Conservation (phyloP, 2,797 vertebrate genomes). For the Spinibarbus caldwelli region DNA sequence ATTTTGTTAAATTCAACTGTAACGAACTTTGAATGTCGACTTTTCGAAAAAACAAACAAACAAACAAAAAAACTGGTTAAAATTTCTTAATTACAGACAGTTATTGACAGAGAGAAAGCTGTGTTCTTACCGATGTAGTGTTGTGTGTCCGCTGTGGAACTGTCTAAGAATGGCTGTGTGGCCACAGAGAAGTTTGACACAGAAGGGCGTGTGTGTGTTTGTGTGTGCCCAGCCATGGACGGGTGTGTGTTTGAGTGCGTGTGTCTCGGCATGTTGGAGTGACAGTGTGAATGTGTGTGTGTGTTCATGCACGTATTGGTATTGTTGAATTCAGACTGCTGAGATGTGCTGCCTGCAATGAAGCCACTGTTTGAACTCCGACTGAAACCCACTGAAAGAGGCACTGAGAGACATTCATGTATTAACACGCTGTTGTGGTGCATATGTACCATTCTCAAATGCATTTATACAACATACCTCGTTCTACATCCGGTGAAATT, state of each 20-base stretch:
- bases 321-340: conserved; percentile 25
- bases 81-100: not conserved
- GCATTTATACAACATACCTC: conserved; percentile 2
- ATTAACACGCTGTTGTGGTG: not conserved
- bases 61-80: no score
- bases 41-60: not conserved
- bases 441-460: not conserved
- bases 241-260: not conserved
- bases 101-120: not conserved
- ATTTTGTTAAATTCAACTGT: not conserved
- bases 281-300: conserved; percentile 3
- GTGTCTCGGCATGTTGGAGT: conserved; percentile 6
- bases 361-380: conserved; percentile 7
- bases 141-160: conserved; percentile 57
- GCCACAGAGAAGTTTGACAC: conserved; percentile 16
- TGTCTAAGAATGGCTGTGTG: conserved; percentile 12
- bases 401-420: not conserved
- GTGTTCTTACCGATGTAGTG: conserved; percentile 28
- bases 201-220: conserved; percentile 11
- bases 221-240: not conserved
- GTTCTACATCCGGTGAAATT: conserved; percentile 1
- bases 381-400: conserved; percentile 27
- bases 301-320: not conserved
- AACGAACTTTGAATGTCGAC: not conserved
- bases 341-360: not conserved